These are phyloP conservation scores for Axea sp. DNA, from an alignment of 2,888 invertebrate genomes.

Conservation along the genomic window DNA sequence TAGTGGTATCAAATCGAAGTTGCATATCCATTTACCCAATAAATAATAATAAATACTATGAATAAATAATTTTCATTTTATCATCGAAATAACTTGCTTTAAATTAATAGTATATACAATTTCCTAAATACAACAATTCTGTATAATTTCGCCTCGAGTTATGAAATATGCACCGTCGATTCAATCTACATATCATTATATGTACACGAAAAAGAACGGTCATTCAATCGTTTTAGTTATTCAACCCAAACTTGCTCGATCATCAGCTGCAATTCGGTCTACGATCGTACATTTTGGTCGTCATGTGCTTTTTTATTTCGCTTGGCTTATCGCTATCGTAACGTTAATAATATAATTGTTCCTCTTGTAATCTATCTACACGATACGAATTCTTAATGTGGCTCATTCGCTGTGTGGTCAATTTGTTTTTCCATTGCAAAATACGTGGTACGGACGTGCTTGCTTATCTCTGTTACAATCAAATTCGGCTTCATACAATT, in stretches of 20 bases:
- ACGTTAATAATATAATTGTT: constrained; percentile 27
- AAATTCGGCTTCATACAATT: constrained; percentile 29
- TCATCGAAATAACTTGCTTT: background rate
- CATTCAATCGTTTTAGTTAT: constrained; percentile 5
- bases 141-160: constrained; percentile 3
- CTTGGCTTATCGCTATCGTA: constrained; percentile 25
- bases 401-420: constrained; percentile 19
- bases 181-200: constrained; percentile 18
- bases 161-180: constrained; percentile 22
- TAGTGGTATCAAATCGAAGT: constrained; percentile 39
- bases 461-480: constrained; percentile 12
- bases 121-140: constrained; percentile 1
- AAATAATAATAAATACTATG: constrained; percentile 58
- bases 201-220: constrained; percentile 4
- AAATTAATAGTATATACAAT: constrained; percentile 21
- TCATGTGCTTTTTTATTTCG: constrained; percentile 14
- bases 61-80: constrained; percentile 49
- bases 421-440: constrained; percentile 26
- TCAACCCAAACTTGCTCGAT: constrained; percentile 29
- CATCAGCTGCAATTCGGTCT: constrained; percentile 7
- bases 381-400: constrained; percentile 34
- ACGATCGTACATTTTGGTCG: constrained; percentile 27
- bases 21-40: constrained; percentile 23
- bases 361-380: constrained; percentile 42
- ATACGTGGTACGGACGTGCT: constrained; percentile 31